Base-by-base conservation (phyloP, 2,113 vertebrate species). In the Sapajus apella region DNA sequence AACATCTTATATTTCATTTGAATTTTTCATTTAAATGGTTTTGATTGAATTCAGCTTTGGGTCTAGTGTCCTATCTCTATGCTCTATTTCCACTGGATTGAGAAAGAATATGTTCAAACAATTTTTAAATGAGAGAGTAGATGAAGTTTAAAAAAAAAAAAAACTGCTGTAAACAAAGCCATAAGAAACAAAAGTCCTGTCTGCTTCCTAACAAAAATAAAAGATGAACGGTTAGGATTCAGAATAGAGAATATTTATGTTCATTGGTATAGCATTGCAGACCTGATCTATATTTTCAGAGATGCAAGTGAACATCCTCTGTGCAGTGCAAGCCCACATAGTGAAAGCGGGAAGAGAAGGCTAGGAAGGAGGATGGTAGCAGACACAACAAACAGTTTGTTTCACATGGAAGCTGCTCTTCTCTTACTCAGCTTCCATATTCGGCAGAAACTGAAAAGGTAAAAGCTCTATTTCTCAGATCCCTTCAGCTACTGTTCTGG, bases 11-110 rank as follows among this genome's bases (percentile, higher is more conserved):
- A 66, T 76, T 96, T 97, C 85, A 61, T 47, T 95, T 92, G 45
- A 85, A 91, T 50, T 93, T 93, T 94, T 95, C 72, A 88, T 81
- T 84, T 88, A 47, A 66, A 64, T 40, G 13, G 23, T 56, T 97
- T 92, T 90, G 16, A 90, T 92, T 82, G 77, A 95, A 90, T 95
- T 87, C 35, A 85, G 20, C 64, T 90, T 85, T 88, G 25, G 52
- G 50, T 93, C 68, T 86, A 61, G 21, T 75, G 68, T 40, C 75
- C 73, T 91, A 61, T 87, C 37, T 83, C 55, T 80, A 66, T 95
- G 92, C 79, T 91, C 55, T 96, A 45, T 80, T 95, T 96, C 73
- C n/a, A 55, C 2, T 89, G 72, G 77, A 58, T 21, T 76, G 50
- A 92, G 45, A 81, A 88, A 64, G 20, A 80, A 72, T 82, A 61